Conservation (phyloP, 2,797 vertebrate species). For the Gymnoscopelus braueri region DNA sequence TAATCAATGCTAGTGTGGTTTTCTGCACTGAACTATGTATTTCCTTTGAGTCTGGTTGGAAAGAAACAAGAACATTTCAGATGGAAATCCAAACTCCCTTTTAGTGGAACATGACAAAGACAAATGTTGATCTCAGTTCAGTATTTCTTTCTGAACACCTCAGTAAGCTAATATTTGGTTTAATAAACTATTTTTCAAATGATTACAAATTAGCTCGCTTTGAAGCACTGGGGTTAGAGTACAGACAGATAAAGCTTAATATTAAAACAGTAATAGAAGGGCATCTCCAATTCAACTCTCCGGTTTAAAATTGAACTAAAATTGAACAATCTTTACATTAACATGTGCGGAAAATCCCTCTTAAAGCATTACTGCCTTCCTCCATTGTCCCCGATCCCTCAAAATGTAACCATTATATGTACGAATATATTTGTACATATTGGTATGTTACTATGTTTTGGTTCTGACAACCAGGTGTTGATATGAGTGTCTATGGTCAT, state of each 20-base stretch:
- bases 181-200: not conserved
- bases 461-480: constrained; percentile 61
- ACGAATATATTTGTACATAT: constrained; percentile 7
- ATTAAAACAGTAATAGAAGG: constrained; percentile 43
- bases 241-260: constrained; percentile 43
- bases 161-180: not conserved
- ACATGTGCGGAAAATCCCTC: constrained; percentile 38
- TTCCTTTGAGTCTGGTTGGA: constrained; percentile 4
- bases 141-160: constrained; percentile 5
- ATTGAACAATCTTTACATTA: constrained; percentile 41
- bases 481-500: constrained; percentile 51
- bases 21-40: not conserved
- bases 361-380: constrained; percentile 58
- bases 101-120: not conserved
- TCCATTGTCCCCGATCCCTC: constrained; percentile 48
- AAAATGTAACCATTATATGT: constrained; percentile 42
- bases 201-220: not conserved
- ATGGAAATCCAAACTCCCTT: not conserved
- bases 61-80: not conserved
- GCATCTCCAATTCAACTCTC: constrained; percentile 38
- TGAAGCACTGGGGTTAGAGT: constrained; percentile 42
- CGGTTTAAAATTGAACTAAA: constrained; percentile 17
- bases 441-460: constrained; percentile 48
- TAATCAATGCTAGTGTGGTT: constrained; percentile 5
- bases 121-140: not conserved